These are phyloP conservation scores for Centropristis striata DNA, from an alignment of 2,113 vertebrate genomes.

Conservation along the genomic window DNA sequence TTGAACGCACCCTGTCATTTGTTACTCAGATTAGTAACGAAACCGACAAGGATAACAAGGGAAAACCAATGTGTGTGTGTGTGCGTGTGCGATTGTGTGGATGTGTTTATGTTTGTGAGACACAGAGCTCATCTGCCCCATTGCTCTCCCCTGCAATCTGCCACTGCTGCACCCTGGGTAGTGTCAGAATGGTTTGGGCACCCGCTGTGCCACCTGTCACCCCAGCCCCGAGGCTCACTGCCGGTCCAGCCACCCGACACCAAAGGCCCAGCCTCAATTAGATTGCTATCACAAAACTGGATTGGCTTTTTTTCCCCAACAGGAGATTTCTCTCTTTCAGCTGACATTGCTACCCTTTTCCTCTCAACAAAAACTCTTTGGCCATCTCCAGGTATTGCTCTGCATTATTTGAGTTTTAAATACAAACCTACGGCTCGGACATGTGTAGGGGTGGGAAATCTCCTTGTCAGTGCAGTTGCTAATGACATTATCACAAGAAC, in stretches of 20 bases:
- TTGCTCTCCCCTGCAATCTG: constrained; percentile 65
- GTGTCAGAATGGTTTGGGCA: constrained; percentile 62
- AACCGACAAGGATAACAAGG: neutral
- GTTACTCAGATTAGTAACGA: constrained; percentile 5
- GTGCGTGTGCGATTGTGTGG: neutral
- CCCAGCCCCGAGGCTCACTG: constrained; percentile 46
- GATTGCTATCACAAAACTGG: constrained; percentile 59
- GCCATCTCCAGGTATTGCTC: constrained; percentile 16
- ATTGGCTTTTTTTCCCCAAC: constrained; percentile 41
- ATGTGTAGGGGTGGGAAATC: constrained; percentile 38
- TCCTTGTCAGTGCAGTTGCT: constrained; percentile 52
- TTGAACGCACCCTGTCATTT: neutral
- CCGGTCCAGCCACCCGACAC: constrained; percentile 48
- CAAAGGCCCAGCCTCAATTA: constrained; percentile 64
- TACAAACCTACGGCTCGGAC: constrained; percentile 29
- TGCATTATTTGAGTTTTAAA: constrained; percentile 45
- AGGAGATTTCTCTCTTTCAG: constrained; percentile 43
- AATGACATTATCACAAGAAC: constrained; percentile 66
- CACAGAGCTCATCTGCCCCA: constrained; percentile 4
- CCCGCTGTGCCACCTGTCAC: constrained; percentile 73
- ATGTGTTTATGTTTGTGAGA: constrained; percentile 18
- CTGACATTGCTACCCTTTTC: constrained; percentile 40
- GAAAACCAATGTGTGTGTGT: neutral
- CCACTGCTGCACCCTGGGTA: constrained; percentile 68
- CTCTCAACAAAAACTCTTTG: constrained; percentile 19